Conservation (phyloP, 2,888 invertebrate species). For the Synanthedon vespiformis region DNA sequence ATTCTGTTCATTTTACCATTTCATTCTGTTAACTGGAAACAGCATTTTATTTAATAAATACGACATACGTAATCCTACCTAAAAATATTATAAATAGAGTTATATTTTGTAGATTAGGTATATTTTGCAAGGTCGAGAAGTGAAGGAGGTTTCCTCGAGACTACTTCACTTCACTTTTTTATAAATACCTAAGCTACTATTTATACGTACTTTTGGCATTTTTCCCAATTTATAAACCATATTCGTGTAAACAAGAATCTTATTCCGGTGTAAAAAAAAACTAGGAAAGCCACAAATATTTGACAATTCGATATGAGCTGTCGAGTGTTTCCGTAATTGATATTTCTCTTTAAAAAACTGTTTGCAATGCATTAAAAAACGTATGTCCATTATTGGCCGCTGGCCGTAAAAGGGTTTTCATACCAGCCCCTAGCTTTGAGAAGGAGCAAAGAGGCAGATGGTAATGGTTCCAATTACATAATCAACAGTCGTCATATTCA, state of each 20-base stretch:
- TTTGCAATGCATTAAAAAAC: constrained; percentile 60
- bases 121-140: too few relatives aligned
- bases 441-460: constrained; percentile 61
- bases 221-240: too few relatives aligned
- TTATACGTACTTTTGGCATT: too few relatives aligned
- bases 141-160: too few relatives aligned
- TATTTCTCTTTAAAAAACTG: constrained; percentile 63
- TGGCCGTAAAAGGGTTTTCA: constrained; percentile 50
- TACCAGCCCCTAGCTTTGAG: constrained; percentile 30
- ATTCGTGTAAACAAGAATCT: background rate
- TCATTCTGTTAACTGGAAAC: too few relatives aligned
- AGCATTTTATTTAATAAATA: too few relatives aligned
- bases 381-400: constrained; percentile 47
- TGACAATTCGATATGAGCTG: constrained; percentile 46
- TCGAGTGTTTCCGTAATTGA: constrained; percentile 64
- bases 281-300: constrained; percentile 44
- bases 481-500: constrained; percentile 62
- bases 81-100: too few relatives aligned
- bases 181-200: too few relatives aligned
- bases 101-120: too few relatives aligned
- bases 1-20: too few relatives aligned
- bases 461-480: constrained; percentile 55
- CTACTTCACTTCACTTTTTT: too few relatives aligned
- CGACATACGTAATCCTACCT: too few relatives aligned
- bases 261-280: constrained; percentile 14